A percentile compares a stretch with the other conserved stretches of the same genome.
phyloP scores from a whole-genome alignment of 2,888 invertebrate species.

The Malacosoma neustria region DNA sequence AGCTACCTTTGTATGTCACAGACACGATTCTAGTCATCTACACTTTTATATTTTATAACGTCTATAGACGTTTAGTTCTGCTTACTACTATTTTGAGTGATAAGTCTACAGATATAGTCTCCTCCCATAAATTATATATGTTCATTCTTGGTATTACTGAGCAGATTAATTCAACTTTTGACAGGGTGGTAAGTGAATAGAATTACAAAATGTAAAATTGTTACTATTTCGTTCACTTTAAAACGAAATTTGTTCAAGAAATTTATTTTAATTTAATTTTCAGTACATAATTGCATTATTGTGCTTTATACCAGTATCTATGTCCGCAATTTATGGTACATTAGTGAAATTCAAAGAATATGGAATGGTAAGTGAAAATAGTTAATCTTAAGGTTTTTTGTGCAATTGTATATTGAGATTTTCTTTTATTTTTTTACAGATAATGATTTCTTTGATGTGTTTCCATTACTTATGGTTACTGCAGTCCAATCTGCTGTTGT shows the following conservation, averaged over 20 bases:
- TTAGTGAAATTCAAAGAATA: neutral
- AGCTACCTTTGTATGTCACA: neutral
- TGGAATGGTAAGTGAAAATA: neutral
- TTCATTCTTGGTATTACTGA: neutral
- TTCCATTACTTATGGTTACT: neutral
- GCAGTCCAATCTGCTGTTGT: neutral
- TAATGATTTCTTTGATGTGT: neutral
- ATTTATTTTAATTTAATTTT: neutral
- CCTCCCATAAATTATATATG: neutral
- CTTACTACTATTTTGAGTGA: neutral
- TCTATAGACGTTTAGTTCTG: neutral
- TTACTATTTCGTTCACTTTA: too few species aligned
- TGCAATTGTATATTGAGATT: neutral
- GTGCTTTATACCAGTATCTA: neutral
- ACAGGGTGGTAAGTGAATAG: neutral
- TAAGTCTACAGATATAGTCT: neutral
- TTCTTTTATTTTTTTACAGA: neutral
- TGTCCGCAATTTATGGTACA: neutral
- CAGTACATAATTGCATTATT: neutral
- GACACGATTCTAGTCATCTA: neutral
- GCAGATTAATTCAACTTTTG: neutral
- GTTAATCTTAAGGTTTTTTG: neutral
- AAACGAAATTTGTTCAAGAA: neutral
- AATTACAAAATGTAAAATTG: too few species aligned
- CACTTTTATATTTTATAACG: neutral